Base-by-base conservation (phyloP, 2,113 vertebrate genomes). In the Mustelus asterias region DNA sequence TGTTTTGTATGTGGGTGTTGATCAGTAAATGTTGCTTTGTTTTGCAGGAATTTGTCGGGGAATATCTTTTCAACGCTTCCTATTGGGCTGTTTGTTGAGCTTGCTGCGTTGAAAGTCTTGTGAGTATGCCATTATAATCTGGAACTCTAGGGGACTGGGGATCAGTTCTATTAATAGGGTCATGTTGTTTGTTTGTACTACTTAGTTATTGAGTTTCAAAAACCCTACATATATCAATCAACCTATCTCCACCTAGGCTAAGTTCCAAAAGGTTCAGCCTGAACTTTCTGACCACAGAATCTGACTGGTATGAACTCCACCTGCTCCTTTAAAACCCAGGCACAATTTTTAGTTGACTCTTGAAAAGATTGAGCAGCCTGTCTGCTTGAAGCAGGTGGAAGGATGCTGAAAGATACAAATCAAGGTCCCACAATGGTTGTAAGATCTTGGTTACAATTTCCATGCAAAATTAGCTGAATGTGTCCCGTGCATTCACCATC, bases 1-100 rank as follows among this genome's bases (percentile, higher is more conserved):
- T 93, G 60, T 54, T 72, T 54, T 95, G 69, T 37, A 33, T 54
- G 22, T 10, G 48, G 11, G 7, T 76, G 44, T 26, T 72, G 20
- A 54, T 95, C 44, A 29, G 41, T 70, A 94, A 86, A 44, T 89
- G 14, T 67, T 90, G 86, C 89, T 63, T 95, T 96, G 48, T 69
- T 90, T 85, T 69, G 93, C 33, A 99, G 98, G 96, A 98, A 98
- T 97, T 97, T 99, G 96, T 99, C 98, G 94, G 98, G 98, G 48
- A 99, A 99, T 97, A 99, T 99, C 96, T 99, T 99, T 97, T 99
- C 98, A 96, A 98, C 97, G 63, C 97, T 99, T 96, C 97, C 97
- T 41, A 96, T 97, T 92, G 98, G 98, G 96, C 97, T 99, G 65
- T 99, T 99, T 96, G 97, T 97, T 78, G 98, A 98, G 96, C 97